phyloP scores from a whole-genome alignment of 2,888 invertebrate genomes.

The Synergus itoensis region DNA sequence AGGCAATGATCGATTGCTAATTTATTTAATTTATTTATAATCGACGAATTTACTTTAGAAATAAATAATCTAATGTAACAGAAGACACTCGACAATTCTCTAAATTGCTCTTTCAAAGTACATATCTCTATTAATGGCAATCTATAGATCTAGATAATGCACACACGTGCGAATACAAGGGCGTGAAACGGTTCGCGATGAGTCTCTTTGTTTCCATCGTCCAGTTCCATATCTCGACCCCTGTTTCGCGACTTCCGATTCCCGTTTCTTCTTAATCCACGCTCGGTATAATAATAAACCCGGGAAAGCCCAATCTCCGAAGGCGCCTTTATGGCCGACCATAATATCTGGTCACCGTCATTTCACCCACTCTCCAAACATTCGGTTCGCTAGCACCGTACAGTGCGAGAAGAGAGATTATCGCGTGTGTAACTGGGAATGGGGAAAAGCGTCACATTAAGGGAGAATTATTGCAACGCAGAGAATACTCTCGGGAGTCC shows the following conservation, averaged over 20 bases:
- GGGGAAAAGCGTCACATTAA: slow-evolving; percentile 73
- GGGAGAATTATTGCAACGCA: slow-evolving; percentile 72
- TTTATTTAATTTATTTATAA: background rate
- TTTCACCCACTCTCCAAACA: slow-evolving; percentile 50
- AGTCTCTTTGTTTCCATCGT: slow-evolving; percentile 44
- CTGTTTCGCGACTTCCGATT: slow-evolving; percentile 69
- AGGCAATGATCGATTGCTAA: background rate
- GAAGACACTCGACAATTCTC: background rate
- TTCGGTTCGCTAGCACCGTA: slow-evolving; percentile 52
- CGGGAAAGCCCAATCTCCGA: slow-evolving; percentile 71
- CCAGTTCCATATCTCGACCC: slow-evolving; percentile 45
- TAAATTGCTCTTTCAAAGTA: background rate
- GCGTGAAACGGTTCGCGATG: slow-evolving; percentile 47
- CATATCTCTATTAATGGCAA: background rate
- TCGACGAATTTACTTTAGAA: background rate
- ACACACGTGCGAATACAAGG: slow-evolving; percentile 52
- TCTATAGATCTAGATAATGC: slow-evolving; percentile 18
- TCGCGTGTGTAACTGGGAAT: slow-evolving; percentile 58
- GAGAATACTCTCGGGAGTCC: slow-evolving; percentile 64
- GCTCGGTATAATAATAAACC: slow-evolving; percentile 71
- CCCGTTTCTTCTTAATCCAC: slow-evolving; percentile 73
- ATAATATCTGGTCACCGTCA: slow-evolving; percentile 70
- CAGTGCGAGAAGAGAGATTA: slow-evolving; percentile 70
- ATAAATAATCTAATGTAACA: background rate
- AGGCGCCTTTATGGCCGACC: slow-evolving; percentile 70